phyloP scores from a whole-genome alignment of 1,140 invertebrate species.

The Magallana ariakensis region DNA sequence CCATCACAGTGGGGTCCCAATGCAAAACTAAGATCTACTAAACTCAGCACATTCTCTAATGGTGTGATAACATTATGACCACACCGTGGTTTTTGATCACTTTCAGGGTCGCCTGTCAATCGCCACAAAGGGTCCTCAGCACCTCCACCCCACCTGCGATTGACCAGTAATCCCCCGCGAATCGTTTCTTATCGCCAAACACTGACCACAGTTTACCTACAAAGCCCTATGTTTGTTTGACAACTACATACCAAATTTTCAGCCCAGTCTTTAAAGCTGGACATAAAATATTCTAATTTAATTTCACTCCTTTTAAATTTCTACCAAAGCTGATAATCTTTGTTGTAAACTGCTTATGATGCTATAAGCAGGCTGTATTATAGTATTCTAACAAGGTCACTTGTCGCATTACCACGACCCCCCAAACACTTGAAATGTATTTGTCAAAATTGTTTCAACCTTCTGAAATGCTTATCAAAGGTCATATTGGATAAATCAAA shows the following conservation, averaged over 20 bases:
- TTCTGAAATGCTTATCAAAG: background rate
- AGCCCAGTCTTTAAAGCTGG: background rate
- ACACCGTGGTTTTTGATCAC: background rate
- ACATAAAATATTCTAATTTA: slow-evolving; percentile 38
- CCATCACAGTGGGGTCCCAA: background rate
- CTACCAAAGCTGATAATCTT: slow-evolving; percentile 30
- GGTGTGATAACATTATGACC: background rate
- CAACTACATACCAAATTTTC: slow-evolving; percentile 38
- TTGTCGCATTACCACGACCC: background rate
- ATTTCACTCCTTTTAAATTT: slow-evolving; percentile 33
- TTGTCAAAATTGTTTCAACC: background rate
- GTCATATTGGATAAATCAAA: too few relatives aligned
- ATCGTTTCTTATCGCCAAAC: slow-evolving; percentile 19
- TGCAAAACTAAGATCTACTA: background rate
- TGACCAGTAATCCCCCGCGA: slow-evolving; percentile 1
- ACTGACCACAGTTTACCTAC: slow-evolving; percentile 33
- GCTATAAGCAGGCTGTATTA: background rate
- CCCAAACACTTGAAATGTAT: background rate
- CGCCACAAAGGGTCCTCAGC: background rate
- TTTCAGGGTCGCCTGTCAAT: slow-evolving; percentile 16
- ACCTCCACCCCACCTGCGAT: slow-evolving; percentile 4
- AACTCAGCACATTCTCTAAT: background rate
- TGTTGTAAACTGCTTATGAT: slow-evolving; percentile 23
- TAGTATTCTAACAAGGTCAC: slow-evolving; percentile 16
- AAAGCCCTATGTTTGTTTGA: slow-evolving; percentile 22